A percentile compares a stretch with the other conserved stretches of the same genome.
Evolutionary conservation across 1,140 invertebrate genomes (phyloP).

Genomic region (Drosophila pandora): DNA sequence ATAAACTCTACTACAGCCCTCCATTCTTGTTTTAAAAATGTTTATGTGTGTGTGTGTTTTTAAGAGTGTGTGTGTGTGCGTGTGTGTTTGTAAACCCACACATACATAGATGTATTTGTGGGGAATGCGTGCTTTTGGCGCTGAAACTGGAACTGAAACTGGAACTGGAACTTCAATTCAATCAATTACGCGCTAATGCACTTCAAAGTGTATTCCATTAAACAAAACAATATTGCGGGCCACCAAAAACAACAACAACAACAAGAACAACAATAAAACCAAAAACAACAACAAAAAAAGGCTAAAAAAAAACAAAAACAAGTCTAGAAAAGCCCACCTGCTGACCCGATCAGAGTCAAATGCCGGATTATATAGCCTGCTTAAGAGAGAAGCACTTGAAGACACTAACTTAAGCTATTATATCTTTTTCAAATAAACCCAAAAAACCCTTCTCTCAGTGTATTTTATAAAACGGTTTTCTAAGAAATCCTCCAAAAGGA

Average conservation of each 20-base stretch:
- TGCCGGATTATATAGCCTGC: constrained; percentile 2
- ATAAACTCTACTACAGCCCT: too few species aligned
- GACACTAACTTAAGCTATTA: too few species aligned
- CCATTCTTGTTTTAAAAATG: background rate
- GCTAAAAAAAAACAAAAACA: background rate
- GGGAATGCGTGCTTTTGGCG: constrained; percentile 9
- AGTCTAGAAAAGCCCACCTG: background rate
- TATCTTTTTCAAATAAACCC: too few species aligned
- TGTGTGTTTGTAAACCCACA: constrained; percentile 3
- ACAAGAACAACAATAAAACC: background rate
- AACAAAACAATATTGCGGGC: constrained; percentile 51
- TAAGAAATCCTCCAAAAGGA: too few species aligned
- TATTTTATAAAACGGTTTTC: background rate
- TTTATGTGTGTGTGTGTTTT: background rate
- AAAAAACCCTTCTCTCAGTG: constrained; percentile 13
- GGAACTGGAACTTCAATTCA: constrained; percentile 64
- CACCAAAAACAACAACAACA: constrained; percentile 1
- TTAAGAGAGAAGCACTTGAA: background rate
- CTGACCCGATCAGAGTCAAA: constrained; percentile 21
- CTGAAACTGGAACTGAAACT: constrained; percentile 28
- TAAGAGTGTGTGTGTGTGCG: background rate
- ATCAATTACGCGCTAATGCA: constrained; percentile 68
- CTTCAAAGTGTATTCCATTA: constrained; percentile 53
- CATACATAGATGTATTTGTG: background rate
- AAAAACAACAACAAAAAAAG: background rate